phyloP scores from a whole-genome alignment of 2,113 vertebrate genomes.

The Mirounga angustirostris region DNA sequence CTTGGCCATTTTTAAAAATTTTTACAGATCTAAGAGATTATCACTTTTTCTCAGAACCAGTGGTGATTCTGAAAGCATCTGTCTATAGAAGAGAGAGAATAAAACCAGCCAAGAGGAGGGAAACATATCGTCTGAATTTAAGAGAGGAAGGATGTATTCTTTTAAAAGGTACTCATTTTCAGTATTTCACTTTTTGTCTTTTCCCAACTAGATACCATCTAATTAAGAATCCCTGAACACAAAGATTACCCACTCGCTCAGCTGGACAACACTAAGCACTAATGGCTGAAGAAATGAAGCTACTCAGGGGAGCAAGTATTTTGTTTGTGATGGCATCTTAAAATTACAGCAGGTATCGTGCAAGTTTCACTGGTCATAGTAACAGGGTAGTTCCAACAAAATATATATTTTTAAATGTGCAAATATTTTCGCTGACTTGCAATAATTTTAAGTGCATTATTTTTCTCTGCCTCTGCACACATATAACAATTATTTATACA shows the following conservation, averaged over 20 bases:
- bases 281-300: not conserved
- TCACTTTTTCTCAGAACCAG: not conserved
- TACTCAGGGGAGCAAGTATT: not conserved
- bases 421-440: not conserved
- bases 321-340: not conserved
- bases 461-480: not conserved
- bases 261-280: not conserved
- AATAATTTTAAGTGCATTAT: not conserved
- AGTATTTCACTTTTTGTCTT: not conserved
- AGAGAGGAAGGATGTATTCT: not conserved
- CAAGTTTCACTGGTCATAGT: not conserved
- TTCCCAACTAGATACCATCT: not conserved
- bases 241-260: not conserved
- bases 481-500: not conserved
- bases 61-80: not conserved
- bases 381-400: not conserved
- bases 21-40: too few species aligned
- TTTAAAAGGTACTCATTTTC: not conserved
- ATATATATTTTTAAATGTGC: not conserved
- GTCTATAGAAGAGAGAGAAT: not conserved
- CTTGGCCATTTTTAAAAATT: not conserved
- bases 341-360: not conserved
- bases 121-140: not conserved
- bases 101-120: not conserved
- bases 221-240: not conserved